Evolutionary conservation across 2,888 invertebrate genomes (phyloP), one percentile per base, ranked within the genome.

Genomic region (Strigamia transsilvanica): DNA sequence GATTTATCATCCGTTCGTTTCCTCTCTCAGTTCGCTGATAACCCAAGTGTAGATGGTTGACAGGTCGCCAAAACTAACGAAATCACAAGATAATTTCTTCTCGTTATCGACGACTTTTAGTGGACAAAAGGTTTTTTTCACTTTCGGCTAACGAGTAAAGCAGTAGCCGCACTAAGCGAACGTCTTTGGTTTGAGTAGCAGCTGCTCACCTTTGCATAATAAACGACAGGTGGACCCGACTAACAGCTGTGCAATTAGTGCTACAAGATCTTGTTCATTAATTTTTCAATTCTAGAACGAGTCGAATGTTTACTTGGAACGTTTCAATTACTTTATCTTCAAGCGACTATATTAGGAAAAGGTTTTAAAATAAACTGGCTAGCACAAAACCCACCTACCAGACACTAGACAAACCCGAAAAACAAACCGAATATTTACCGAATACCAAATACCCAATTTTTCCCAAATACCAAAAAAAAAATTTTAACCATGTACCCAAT

Each of bases 1-100:
- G 73, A 73, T 73, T 73, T 73, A 73, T 73, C 32, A 73, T 27
- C 73, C 23, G 73, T 73, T 73, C 73, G 23, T 73, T 73, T 73
- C 73, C 73, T 73, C 23, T 32, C 23, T 73, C 73, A 27, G 27
- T 2, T 73, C 73, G 15, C 73, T n/a, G 73, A 73, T 73, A 73
- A 73, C 73, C 73, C 18, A 18, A 73, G 27, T 73, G 32, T n/a
- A 27, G 27, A 15, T 15, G 27, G 32, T 61, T 73, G 73, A 73
- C 73, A 32, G 15, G 27, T 73, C 73, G 73, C 73, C 12, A 73
- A 46, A 56, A n/a, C 73, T 3, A 73, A 27, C 27, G 5, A 73
- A 73, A 73, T 73, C 73, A 15, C 2, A 56, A 61, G 9, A 32
- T 32, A 73, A 73, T 73, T 73, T 73, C 27, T 73, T 32, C n/a